Base-by-base conservation (phyloP, 1,140 invertebrate genomes). In the Eueides isabella region DNA sequence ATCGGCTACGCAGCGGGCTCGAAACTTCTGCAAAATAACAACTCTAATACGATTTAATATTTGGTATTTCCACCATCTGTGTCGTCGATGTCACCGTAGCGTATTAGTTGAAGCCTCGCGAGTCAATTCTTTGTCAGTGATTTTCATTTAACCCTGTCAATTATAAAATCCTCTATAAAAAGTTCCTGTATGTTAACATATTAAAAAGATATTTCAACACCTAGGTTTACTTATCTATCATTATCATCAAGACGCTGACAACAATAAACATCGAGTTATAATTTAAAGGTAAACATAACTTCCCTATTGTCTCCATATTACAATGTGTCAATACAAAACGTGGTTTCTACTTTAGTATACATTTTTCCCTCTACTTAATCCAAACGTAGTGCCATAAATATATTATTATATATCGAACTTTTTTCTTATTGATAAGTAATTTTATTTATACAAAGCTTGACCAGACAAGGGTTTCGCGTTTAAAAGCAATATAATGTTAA, bases 121-220 rank as follows among this genome's bases (percentile, higher is more conserved):
- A 81, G 91, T 91, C 89, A 90, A 91, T 91, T 91, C 72, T 70
- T 87, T 83, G 67, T 84, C 79, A 66, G 81, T 84, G 84, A 86
- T 82, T 89, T 92, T 90, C 67, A 78, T 89, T 92, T 85, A 86
- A 91, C 74, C 85, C 85, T 85, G 91, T 92, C 91, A 92, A 92
- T 92, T 92, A 91, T 68, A 67, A 78, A 74, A 70, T 79, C 80
- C 80, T 82, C 76, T 78, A 73, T 77, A 79, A 72, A 79, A 77
- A 79, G 81, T 86, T 85, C 85, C 82, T 87, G 78, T 85, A 79
- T 79, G 72, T 72, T 76, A 76, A 75, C n/a, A n/a, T n/a, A n/a
- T n/a, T n/a, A n/a, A n/a, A n/a, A n/a, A n/a, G 73, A 77, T 71
- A 61, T 67, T 62, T 70, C 55, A 67, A 30, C 55, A 61, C 63